Evolutionary conservation across 2,113 vertebrate species (phyloP).

Genomic region (Myanophis thanlyinensis): DNA sequence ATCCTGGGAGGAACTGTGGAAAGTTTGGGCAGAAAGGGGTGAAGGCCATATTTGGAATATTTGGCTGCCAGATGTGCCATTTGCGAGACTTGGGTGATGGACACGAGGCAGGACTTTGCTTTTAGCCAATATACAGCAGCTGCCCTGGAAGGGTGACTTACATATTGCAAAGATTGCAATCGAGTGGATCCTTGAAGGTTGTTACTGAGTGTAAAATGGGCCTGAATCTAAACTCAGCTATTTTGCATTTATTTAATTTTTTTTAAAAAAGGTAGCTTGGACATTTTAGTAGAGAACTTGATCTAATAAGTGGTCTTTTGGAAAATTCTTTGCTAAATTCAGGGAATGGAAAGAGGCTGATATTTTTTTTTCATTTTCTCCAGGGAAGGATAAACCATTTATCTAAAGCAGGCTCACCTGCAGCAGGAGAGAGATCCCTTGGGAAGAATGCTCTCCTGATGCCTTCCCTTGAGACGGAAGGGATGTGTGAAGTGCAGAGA

Average conservation of each 20-base stretch:
- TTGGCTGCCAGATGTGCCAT: constrained; percentile 56
- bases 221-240: neutral
- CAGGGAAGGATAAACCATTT: neutral
- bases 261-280: neutral
- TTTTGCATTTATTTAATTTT: too few species aligned
- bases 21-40: constrained; percentile 47
- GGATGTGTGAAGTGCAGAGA: neutral
- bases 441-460: neutral
- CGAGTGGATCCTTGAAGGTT: neutral
- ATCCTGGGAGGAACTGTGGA: constrained; percentile 55
- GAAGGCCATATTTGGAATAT: constrained; percentile 61
- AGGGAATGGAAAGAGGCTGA: neutral
- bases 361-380: neutral
- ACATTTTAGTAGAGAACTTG: neutral
- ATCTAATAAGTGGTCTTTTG: neutral
- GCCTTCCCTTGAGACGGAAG: neutral
- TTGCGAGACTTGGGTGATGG: constrained; percentile 47
- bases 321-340: neutral
- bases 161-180: neutral
- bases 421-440: neutral
- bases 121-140: constrained; percentile 39
- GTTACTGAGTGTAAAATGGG: neutral
- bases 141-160: constrained; percentile 42
- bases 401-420: neutral
- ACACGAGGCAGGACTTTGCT: constrained; percentile 44